Percentiles rank a stretch among this genome's conserved stretches.
These are phyloP conservation scores for Eulemur coronatus DNA, from an alignment of 2,797 vertebrate genomes.

Conservation along the genomic window DNA sequence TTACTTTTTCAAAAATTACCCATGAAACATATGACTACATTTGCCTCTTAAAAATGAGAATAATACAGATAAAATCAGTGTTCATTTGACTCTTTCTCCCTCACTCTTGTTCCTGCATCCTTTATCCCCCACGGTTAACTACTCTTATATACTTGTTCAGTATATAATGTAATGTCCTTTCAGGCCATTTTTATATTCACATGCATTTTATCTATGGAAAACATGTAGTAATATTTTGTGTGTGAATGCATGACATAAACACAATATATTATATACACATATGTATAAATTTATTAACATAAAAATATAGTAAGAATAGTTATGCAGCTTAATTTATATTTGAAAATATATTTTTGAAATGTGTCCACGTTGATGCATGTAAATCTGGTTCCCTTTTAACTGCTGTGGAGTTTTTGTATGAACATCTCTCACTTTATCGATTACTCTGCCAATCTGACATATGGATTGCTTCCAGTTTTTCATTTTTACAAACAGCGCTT, in stretches of 20 bases:
- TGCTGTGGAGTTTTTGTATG: not conserved
- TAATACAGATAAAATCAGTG: not conserved
- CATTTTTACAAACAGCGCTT: conserved; percentile 16
- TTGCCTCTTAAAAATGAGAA: not conserved
- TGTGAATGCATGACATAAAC: not conserved
- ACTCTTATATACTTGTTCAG: not conserved
- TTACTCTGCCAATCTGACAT: not conserved
- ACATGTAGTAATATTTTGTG: not conserved
- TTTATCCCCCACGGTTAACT: not conserved
- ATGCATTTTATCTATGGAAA: not conserved
- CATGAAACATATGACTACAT: not conserved
- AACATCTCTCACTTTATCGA: not conserved
- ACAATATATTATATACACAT: not conserved
- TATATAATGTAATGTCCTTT: not conserved
- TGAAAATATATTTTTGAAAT: not conserved
- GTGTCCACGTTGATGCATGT: not conserved
- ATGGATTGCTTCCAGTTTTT: not conserved
- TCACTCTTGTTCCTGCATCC: not conserved
- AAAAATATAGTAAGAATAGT: not conserved
- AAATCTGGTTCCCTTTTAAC: not conserved
- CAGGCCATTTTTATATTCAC: not conserved
- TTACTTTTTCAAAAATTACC: not conserved
- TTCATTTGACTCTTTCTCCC: not conserved
- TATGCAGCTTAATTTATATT: not conserved
- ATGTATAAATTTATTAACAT: not conserved